Evolutionary conservation across 1,140 invertebrate genomes (phyloP).

Genomic region (Gonioctena quinquepunctata): DNA sequence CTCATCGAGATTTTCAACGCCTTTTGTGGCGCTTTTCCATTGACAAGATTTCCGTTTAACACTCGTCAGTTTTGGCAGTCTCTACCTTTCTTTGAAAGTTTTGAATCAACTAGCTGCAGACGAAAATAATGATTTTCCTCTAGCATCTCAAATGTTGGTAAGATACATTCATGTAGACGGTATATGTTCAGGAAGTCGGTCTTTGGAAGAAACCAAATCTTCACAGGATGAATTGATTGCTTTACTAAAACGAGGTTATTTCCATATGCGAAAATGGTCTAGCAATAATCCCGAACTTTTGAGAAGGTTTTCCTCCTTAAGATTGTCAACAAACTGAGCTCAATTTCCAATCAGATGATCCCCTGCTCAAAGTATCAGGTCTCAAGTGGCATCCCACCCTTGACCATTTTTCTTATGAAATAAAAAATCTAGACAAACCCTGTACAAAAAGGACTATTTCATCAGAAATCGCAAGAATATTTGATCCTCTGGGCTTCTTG

Average conservation of each 20-base stretch:
- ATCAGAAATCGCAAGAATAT: conserved; percentile 35
- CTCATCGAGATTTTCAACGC: conserved; percentile 45
- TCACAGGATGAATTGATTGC: conserved; percentile 17
- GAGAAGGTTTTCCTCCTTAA: neutral
- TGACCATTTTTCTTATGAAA: conserved; percentile 1
- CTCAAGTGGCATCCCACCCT: conserved; percentile 5
- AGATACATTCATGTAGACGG: conserved; percentile 54
- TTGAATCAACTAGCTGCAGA: conserved; percentile 51
- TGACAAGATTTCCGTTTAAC: conserved; percentile 35
- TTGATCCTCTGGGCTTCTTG: conserved; percentile 14
- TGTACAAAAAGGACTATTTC: conserved; percentile 22
- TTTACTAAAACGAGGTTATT: conserved; percentile 34
- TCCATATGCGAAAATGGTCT: conserved; percentile 43
- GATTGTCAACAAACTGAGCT: neutral
- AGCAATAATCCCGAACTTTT: conserved; percentile 33
- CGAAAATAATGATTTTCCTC: conserved; percentile 33
- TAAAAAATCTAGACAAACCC: neutral
- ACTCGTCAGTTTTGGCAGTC: conserved; percentile 44
- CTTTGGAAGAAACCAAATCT: conserved; percentile 37
- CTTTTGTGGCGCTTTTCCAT: conserved; percentile 46
- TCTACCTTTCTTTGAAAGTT: conserved; percentile 1
- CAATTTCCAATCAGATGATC: neutral
- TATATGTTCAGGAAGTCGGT: conserved; percentile 42
- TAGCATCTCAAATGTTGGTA: conserved; percentile 10
- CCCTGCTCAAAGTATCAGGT: conserved; percentile 6